Evolutionary conservation across 2,888 invertebrate species (phyloP).

Genomic region (Euplexia lucipara): DNA sequence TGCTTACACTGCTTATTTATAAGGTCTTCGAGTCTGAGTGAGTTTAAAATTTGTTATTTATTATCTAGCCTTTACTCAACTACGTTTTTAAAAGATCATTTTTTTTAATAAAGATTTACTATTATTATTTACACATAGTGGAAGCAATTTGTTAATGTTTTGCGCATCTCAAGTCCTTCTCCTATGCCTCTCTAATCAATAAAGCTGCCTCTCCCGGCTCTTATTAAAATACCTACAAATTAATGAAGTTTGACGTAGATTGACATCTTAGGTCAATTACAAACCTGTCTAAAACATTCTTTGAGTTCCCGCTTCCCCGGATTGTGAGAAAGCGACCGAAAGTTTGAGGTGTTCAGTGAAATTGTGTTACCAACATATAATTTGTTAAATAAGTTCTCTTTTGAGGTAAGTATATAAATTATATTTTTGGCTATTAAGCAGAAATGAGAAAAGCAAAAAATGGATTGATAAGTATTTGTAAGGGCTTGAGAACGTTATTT

Average conservation of each 20-base stretch:
- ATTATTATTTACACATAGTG: no score
- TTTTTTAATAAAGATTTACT: no score
- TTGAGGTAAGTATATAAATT: slow-evolving; percentile 5
- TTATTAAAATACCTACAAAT: slow-evolving; percentile 6
- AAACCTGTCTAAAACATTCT: slow-evolving; percentile 37
- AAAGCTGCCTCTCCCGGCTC: background rate
- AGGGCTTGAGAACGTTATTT: background rate
- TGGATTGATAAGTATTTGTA: background rate
- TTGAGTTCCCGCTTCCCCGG: background rate
- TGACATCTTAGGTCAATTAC: slow-evolving; percentile 36
- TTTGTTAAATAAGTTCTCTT: slow-evolving; percentile 23
- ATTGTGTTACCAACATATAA: slow-evolving; percentile 10
- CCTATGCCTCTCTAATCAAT: background rate
- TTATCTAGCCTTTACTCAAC: no score
- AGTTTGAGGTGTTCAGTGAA: slow-evolving; percentile 7
- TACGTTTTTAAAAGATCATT: no score
- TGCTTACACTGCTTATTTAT: no score
- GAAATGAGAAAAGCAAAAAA: background rate
- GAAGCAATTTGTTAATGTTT: no score
- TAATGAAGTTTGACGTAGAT: background rate
- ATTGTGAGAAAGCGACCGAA: slow-evolving; percentile 13
- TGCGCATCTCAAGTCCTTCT: no score
- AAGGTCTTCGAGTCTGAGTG: no score
- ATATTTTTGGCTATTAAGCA: background rate
- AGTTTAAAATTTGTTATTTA: no score